phyloP scores from a whole-genome alignment of 1,140 invertebrate genomes.

The Sweltsa coloradensis region DNA sequence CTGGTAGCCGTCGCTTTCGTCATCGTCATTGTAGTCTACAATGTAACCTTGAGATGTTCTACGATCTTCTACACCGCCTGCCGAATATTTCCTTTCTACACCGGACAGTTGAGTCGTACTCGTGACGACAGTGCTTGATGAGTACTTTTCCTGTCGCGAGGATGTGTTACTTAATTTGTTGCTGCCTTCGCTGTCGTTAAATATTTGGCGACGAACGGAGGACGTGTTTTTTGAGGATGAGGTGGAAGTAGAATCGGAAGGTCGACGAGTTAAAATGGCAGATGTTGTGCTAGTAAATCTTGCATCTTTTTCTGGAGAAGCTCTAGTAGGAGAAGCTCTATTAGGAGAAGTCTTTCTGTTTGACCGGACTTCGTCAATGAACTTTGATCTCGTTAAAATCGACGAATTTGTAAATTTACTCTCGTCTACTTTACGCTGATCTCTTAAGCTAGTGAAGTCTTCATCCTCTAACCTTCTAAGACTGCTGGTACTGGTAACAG shows the following conservation, averaged over 20 bases:
- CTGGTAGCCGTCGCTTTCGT: conserved; percentile 1
- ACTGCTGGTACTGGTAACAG: conserved; percentile 2
- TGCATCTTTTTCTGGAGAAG: not conserved
- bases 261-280: not conserved
- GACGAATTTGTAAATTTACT: too few relatives aligned
- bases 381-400: too few relatives aligned
- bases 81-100: not conserved
- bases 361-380: too few relatives aligned
- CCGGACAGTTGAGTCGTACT: too few relatives aligned
- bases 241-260: too few relatives aligned
- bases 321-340: too few relatives aligned
- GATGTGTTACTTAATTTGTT: not conserved
- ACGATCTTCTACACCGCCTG: not conserved
- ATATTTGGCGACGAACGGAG: conserved; percentile 1
- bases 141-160: not conserved
- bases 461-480: conserved; percentile 10
- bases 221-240: too few relatives aligned
- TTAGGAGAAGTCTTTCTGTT: not conserved
- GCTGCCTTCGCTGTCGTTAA: not conserved
- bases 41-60: not conserved
- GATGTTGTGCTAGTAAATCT: conserved; percentile 1
- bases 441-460: not conserved
- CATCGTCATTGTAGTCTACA: conserved; percentile 1
- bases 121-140: too few relatives aligned
- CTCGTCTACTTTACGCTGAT: not conserved